These are phyloP conservation scores for Bombus picipes DNA, from an alignment of 1,140 invertebrate genomes.

Conservation along the genomic window DNA sequence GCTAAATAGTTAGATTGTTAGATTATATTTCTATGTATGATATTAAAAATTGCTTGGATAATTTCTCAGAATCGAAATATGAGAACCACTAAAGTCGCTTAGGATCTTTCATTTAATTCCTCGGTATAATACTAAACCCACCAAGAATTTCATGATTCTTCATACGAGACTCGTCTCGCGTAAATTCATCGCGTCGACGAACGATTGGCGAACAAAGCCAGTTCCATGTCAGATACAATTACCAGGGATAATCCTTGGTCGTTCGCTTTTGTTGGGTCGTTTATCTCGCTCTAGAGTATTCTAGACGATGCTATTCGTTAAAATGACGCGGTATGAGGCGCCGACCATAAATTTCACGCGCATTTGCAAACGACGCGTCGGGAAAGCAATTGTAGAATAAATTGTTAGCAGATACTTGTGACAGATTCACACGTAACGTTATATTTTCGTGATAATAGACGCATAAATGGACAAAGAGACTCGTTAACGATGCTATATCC, in stretches of 20 bases:
- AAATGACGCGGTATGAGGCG: constrained; percentile 17
- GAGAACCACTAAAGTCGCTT: background rate
- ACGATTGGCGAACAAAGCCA: constrained; percentile 1
- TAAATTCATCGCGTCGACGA: constrained; percentile 4
- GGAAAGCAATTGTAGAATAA: too few species aligned
- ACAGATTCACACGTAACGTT: too few species aligned
- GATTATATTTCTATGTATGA: too few species aligned
- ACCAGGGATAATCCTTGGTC: constrained; percentile 16
- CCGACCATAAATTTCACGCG: constrained; percentile 21
- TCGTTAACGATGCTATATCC: background rate
- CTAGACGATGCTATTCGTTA: constrained; percentile 51
- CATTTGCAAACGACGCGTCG: background rate
- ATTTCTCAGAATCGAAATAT: too few species aligned
- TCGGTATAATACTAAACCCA: too few species aligned
- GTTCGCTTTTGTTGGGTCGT: constrained; percentile 20
- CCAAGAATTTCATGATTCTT: background rate
- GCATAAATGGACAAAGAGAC: background rate
- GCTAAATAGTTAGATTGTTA: too few species aligned
- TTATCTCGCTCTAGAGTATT: constrained; percentile 8
- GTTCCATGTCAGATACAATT: constrained; percentile 31
- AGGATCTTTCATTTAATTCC: background rate
- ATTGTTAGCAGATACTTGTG: too few species aligned
- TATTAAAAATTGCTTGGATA: too few species aligned
- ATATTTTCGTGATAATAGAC: too few species aligned
- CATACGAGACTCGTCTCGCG: background rate